Base-by-base conservation (phyloP, 2,113 vertebrate species). In the Ariopsis seemanni region DNA sequence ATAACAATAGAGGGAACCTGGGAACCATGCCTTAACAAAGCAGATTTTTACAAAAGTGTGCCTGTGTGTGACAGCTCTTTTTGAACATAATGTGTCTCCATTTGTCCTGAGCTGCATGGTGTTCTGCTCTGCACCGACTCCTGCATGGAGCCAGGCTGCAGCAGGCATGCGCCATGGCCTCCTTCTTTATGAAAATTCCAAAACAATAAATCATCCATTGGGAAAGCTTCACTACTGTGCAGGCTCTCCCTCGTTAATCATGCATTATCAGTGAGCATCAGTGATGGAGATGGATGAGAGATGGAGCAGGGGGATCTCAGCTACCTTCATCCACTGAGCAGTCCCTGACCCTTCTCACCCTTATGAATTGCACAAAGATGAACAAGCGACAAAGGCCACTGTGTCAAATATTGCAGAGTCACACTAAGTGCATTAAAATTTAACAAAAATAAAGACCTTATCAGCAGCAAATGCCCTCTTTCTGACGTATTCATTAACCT, bases 131-230 rank as follows among this genome's bases (percentile, higher is more conserved):
- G 84, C 92, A 95, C 95, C 92, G 92, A 94, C 93, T 93, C 93
- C 92, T 92, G 87, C 92, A 92, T 94, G 93, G 94, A 95, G 95
- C 95, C 92, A 90, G 92, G 93, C 95, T 95, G 96, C 12, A 52
- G 72, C 92, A 94, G 91, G 93, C 93, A 75, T 93, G 93, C 93
- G 93, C 93, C 94, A 85, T 89, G 92, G 34, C 58, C 25, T 57
- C 12, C 65, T 85, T 74, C 55, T 55, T 81, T 78, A 65, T 88
- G 85, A 87, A 89, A 86, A 92, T 91, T 85, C 91, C 82, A 90
- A 95, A 96, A 95, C 94, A 96, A 97, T 97, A 96, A 97, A 96
- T 97, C 95, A 96, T 93, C 94, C 92, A 92, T 94, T 93, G 94
- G 94, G 95, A 94, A 96, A 95, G 92, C 94, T 95, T 94, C 93